Evolutionary conservation across 1,140 invertebrate genomes (phyloP), one percentile per base, ranked within the genome.

Genomic region (Caenorhabditis latens): DNA sequence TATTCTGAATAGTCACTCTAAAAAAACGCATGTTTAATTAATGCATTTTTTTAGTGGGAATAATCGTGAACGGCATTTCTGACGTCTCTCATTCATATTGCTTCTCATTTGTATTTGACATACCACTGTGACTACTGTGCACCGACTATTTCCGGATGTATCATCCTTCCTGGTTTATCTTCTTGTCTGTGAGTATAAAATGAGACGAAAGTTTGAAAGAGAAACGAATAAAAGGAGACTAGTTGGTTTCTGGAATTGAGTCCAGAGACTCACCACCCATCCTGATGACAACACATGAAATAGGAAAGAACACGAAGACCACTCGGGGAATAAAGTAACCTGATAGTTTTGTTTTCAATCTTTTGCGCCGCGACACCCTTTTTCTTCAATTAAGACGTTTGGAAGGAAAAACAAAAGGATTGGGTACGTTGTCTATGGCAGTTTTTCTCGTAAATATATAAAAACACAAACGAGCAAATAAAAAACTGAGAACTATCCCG

Each of bases 261-360:
- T 79, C 19, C 65, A 65, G 6, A 32, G 9, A 53, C 50, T 11
- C 50, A 16, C 16, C 9, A 48, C 3, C 16, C 19, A n/a, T 7
- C 5, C 3, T 3, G 21, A 0, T 32, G 71, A 24, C 65, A 71
- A 32, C n/a, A 50, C 19, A 79, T 79, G n/a, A 50, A 79, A 50
- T 79, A 79, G n/a, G 46, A 46, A 79, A 79, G 71, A 79, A 79
- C 71, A 79, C 71, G 71, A 79, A 79, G 46, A 50, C 71, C 71
- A 46, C 65, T 71, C 65, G 43, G 71, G n/a, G n/a, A 24, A 79
- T 24, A 40, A 79, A 79, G 71, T 53, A 79, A 79, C 46, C 71
- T 79, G 71, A 79, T 50, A 79, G 71, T 53, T 79, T 79, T 79
- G 50, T 79, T 79, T 79, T 79, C 46, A 79, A 50, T 50, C 71